Percentiles rank a stretch among this genome's conserved stretches.
phyloP scores from a whole-genome alignment of 2,113 vertebrate species.

The Hippoglossus stenolepis region DNA sequence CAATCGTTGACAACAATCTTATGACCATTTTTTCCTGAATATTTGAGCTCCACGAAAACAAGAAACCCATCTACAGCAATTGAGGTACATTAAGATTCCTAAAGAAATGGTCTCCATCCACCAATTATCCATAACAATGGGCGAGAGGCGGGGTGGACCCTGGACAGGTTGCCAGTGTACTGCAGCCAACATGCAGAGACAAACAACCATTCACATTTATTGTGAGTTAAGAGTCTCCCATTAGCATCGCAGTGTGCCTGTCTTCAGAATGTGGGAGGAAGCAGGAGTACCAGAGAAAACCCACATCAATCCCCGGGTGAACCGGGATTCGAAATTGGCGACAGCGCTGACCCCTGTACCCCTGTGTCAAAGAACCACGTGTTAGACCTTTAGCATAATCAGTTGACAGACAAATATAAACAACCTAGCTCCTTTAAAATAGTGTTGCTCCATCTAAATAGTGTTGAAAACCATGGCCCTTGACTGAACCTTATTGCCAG shows the following conservation, averaged over 20 bases:
- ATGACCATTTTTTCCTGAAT: too few species aligned
- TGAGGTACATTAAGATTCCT: neutral
- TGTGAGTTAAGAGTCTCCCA: neutral
- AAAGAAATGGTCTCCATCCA: too few species aligned
- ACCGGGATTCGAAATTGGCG: too few species aligned
- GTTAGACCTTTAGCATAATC: neutral
- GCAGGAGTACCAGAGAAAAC: neutral
- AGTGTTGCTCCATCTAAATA: neutral
- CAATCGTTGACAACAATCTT: too few species aligned
- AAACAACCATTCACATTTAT: neutral
- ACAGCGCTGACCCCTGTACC: too few species aligned
- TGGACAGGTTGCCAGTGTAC: neutral
- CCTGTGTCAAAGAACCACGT: neutral
- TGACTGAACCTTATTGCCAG: slow-evolving; percentile 40
- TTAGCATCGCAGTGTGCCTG: neutral
- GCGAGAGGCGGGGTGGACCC: too few species aligned
- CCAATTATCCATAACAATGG: too few species aligned
- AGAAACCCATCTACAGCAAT: neutral
- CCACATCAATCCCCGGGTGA: neutral
- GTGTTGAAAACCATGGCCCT: slow-evolving; percentile 25
- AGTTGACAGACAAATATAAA: neutral
- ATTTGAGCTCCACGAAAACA: neutral
- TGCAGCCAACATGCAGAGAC: neutral
- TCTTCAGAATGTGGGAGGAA: neutral
- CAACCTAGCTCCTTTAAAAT: neutral